Base-by-base conservation (phyloP, 2,113 vertebrate genomes). In the Rafetus swinhoei region DNA sequence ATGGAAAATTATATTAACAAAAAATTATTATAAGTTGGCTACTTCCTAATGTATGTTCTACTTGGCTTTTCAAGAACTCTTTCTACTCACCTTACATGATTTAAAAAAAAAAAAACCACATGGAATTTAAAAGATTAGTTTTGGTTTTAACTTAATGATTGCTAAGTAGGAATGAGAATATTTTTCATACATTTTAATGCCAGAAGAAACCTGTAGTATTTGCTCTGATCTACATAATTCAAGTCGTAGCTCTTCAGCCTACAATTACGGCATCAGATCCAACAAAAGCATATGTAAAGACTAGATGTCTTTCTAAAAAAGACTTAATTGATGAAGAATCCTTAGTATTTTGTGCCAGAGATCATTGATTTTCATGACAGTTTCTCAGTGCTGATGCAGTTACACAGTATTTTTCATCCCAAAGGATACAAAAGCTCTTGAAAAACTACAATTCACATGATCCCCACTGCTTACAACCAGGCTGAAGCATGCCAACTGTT, bases 361-460 rank as follows among this genome's bases (percentile, higher is more conserved):
- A 57, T 81, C 54, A 25, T 12, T 7, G 11, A 65, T 88, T 84
- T 86, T 82, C 22, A 39, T 27, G 7, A 59, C 39, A 52, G 3
- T 55, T 87, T 88, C n/a, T 79, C 85, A 89, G 21, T 62, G 21
- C 10, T 53, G 27, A 93, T 81, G 87, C 24, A 82, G 25, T 62
- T 21, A 65, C 1, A 83, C 45, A 50, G 18, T 7, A 69, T 35
- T 53, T 81, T 54, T 55, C 56, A 76, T 81, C 81, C 27, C 79
- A 86, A 82, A 92, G 50, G 69, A 83, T n/a, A 83, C 12, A 57
- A 90, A 90, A 62, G 27, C 54, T 81, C 19, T 87, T 85, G 1
- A 56, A 15, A 69, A 81, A 45, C 56, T 6, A 1, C 60, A 81
- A 18, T 3, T 83, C 79, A 52, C 39, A n/a, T 85, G 60, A 92